Evolutionary conservation across 2,888 invertebrate genomes (phyloP), one percentile per base, ranked within the genome.

Genomic region (Achlya flavicornis): DNA sequence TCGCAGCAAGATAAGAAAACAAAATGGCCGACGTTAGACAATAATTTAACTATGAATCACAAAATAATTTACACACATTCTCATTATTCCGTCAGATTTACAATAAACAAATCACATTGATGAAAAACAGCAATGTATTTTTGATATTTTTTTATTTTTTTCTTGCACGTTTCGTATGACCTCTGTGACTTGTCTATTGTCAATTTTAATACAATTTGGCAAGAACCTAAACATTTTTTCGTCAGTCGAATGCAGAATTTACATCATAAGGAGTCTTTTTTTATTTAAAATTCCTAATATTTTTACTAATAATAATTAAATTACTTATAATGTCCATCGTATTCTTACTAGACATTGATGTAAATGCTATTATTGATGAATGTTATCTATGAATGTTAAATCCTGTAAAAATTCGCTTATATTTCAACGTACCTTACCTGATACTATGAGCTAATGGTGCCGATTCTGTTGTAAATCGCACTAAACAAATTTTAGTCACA

Each of bases 1-100:
- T 88, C 68, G 89, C 88, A 86, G 88, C 90, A 75, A 77, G 76
- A 79, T 81, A 76, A 79, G 80, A 78, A 79, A 79, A 81, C 64
- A 78, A 75, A 80, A 74, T 74, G 73, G 75, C 74, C 68, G 75
- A 79, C 70, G 74, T 79, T 75, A 78, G 71, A 72, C 67, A 67
- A 69, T 62, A 63, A 62, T 62, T 65, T 63, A 43, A 66, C 63
- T 32, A 19, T 53, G 43, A 46, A 46, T 19, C 33, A 11, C 43
- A 57, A 26, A 19, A 46, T 38, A 59, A 35, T 38, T 48, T 53
- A 59, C 57, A 65, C 59, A 59, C 61, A 58, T 58, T 63, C 32
- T 67, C 16, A 46, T 26, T 58, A 48, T 58, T 26, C 32, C 58
- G 16, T 61, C 38, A 61, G 19, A 66, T 61, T 63, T 74, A 73